Base-by-base conservation (phyloP, 2,888 invertebrate species). In the Epinotia ramella region DNA sequence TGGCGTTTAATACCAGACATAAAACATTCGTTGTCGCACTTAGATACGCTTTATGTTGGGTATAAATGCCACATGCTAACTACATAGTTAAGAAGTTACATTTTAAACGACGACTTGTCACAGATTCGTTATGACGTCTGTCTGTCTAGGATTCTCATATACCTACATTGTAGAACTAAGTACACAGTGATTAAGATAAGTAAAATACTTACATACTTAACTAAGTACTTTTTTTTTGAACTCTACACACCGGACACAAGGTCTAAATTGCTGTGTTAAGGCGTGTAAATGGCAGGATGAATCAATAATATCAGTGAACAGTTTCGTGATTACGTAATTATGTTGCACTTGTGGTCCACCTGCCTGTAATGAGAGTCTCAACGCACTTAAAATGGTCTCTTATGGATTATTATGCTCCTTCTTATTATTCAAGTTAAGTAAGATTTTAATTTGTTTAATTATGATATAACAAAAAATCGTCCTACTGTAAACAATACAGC, bases 291-390 rank as follows among this genome's bases (percentile, higher is more conserved):
- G 44, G 3, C 0, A n/a, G 33, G 12, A 28, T 13, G 46, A 60
- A 46, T 60, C 69, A 69, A 69, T 68, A 68, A 44, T 60, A n/a
- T 57, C 71, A 40, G 71, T 46, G 18, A 65, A 57, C 46, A 57
- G 44, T 73, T 59, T 73, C 16, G 69, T 69, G 69, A 69, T 73
- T 46, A 68, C 44, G 44, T 68, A 68, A 73, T 73, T 73, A 68
- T 12, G n/a, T 1, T 24, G 16, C 11, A 16, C 40, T 73, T 56
- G 24, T 40, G 4, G 24, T 24, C 53, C 73, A 73, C 73, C 73
- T 67, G 73, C 60, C 20, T n/a, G 62, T 73, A 67, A 62, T 53
- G 46, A 53, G 56, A 33, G 44, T 20, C 11, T 20, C 24, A 28
- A 9, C 24, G n/a, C n/a, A 28, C 59, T 66, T 56, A 33, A n/a